Conservation (phyloP, 2,113 vertebrate species). For the Catharus fuscescens region DNA sequence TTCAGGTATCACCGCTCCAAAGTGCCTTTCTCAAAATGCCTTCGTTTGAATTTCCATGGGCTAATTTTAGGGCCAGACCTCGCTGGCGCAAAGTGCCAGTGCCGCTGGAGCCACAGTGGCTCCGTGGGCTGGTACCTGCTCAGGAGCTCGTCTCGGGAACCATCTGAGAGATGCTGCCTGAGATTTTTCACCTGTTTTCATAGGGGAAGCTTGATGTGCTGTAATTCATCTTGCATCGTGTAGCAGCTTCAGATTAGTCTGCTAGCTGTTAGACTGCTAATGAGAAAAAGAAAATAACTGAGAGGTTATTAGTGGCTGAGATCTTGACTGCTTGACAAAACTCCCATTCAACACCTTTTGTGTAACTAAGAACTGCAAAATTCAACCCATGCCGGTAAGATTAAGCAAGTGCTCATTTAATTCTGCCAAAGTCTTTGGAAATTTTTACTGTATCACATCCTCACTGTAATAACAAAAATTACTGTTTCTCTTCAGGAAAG, state of each 20-base stretch:
- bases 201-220: background rate
- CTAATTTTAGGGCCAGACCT: background rate
- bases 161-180: background rate
- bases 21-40: background rate
- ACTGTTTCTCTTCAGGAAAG: background rate
- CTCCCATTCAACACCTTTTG: constrained; percentile 47
- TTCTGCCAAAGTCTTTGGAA: background rate
- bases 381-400: background rate
- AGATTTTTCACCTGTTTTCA: constrained; percentile 4
- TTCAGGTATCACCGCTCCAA: background rate
- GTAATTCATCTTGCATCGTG: constrained; percentile 5
- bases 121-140: background rate
- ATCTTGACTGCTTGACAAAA: constrained; percentile 55
- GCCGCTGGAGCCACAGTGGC: accelerated
- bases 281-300: constrained; percentile 53
- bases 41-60: background rate
- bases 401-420: constrained; percentile 10
- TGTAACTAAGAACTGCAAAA: constrained; percentile 37
- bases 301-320: constrained; percentile 39
- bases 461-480: background rate
- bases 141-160: accelerated
- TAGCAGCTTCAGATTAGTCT: constrained; percentile 31
- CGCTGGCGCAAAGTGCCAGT: accelerated
- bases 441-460: background rate
- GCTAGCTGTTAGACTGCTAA: constrained; percentile 30